Conservation (phyloP, 1,140 invertebrate genomes). For the Cyclargus thomasi region DNA sequence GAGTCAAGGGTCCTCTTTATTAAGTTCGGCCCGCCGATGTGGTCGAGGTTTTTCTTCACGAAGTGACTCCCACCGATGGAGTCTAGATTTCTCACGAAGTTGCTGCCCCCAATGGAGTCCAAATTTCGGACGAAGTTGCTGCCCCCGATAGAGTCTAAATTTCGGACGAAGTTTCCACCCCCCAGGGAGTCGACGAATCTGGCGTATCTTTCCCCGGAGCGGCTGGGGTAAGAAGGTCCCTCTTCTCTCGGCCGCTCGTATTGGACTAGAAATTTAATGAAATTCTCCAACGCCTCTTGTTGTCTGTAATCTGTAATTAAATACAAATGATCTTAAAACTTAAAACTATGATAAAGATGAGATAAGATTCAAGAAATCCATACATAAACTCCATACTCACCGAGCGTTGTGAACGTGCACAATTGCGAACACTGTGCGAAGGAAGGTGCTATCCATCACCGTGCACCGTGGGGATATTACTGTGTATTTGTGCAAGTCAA, state of each 20-base stretch:
- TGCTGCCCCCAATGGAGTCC: slow-evolving; percentile 69
- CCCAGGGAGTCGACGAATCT: slow-evolving; percentile 56
- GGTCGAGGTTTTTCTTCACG: slow-evolving; percentile 67
- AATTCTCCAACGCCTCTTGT: slow-evolving; percentile 50
- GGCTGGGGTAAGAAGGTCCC: neutral
- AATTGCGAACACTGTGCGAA: neutral
- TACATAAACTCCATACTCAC: neutral
- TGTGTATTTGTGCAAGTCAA: slow-evolving; percentile 30
- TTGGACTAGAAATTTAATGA: slow-evolving; percentile 46
- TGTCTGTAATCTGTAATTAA: slow-evolving; percentile 56
- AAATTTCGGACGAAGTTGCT: slow-evolving; percentile 55
- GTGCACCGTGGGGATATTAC: slow-evolving; percentile 5
- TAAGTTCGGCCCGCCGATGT: slow-evolving; percentile 69
- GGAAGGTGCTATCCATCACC: slow-evolving; percentile 44
- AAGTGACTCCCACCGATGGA: slow-evolving; percentile 60
- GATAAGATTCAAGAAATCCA: neutral
- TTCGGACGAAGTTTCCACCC: slow-evolving; percentile 60
- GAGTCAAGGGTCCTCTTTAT: slow-evolving; percentile 60
- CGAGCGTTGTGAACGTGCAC: neutral
- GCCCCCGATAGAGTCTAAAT: slow-evolving; percentile 61
- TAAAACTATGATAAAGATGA: neutral
- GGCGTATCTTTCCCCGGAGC: slow-evolving; percentile 28
- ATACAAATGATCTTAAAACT: neutral
- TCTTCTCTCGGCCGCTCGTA: slow-evolving; percentile 31
- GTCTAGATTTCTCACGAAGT: slow-evolving; percentile 60